Percentiles rank a stretch among this genome's conserved stretches.
phyloP scores from a whole-genome alignment of 2,113 vertebrate genomes.

The Tor tambroides region DNA sequence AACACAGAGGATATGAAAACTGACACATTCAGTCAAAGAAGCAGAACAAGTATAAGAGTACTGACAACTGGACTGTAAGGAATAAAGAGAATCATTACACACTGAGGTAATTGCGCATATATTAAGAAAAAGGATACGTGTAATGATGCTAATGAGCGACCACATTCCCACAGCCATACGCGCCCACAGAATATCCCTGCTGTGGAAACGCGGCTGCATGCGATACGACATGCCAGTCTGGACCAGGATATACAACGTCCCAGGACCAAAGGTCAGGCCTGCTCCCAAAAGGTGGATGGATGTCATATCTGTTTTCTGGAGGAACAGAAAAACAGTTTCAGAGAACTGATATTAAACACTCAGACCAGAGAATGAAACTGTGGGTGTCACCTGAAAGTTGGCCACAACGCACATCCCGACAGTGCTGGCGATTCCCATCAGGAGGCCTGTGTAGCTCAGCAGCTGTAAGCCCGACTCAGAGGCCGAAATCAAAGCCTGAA shows the following conservation, averaged over 20 bases:
- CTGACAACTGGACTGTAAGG: too few species aligned
- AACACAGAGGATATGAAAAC: slow-evolving; percentile 79
- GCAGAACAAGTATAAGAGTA: too few species aligned
- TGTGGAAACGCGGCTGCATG: slow-evolving; percentile 82
- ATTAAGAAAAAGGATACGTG: slow-evolving; percentile 85
- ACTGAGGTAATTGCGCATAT: background rate
- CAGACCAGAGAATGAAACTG: background rate
- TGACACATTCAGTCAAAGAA: slow-evolving; percentile 72
- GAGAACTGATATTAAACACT: background rate
- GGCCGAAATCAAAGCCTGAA: slow-evolving; percentile 73
- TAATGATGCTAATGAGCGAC: slow-evolving; percentile 75
- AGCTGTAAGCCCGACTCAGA: slow-evolving; percentile 69
- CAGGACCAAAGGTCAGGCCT: slow-evolving; percentile 78
- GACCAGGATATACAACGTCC: slow-evolving; percentile 78
- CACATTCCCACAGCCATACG: slow-evolving; percentile 72
- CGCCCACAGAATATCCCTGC: slow-evolving; percentile 79
- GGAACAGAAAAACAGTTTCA: background rate
- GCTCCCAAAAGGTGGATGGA: slow-evolving; percentile 74
- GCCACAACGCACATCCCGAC: slow-evolving; percentile 82
- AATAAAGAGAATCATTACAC: background rate
- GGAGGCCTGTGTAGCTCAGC: slow-evolving; percentile 76
- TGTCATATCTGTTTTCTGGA: slow-evolving; percentile 77
- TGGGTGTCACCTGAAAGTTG: slow-evolving; percentile 79
- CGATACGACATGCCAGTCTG: slow-evolving; percentile 80
- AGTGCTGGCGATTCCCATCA: slow-evolving; percentile 77